Conservation (phyloP, 2,797 vertebrate species). For the Crypturellus tataupa region DNA sequence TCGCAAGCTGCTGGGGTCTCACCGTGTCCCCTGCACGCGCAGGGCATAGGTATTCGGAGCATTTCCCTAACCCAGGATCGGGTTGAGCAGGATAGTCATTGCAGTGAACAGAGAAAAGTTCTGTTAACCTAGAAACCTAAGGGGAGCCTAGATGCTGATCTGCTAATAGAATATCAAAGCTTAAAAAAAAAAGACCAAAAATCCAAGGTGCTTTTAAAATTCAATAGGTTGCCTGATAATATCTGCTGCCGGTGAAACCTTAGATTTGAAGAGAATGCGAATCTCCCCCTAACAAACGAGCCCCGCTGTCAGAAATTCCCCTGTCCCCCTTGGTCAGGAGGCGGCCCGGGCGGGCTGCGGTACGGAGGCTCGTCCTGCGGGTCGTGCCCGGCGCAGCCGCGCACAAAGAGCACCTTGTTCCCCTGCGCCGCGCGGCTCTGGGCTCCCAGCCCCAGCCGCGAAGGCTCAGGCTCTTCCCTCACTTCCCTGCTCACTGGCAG, state of each 20-base stretch:
- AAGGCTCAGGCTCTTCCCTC: no score
- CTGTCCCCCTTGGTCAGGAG: neutral
- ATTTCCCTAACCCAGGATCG: neutral
- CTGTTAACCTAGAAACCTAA: conserved; percentile 23
- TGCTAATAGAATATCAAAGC: conserved; percentile 51
- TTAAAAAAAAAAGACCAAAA: neutral
- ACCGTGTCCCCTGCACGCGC: fast-evolving
- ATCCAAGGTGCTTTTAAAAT: conserved; percentile 52
- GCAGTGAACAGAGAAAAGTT: neutral
- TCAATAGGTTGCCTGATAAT: conserved; percentile 38
- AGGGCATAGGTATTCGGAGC: fast-evolving
- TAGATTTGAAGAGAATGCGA: conserved; percentile 38
- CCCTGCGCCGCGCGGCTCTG: neutral
- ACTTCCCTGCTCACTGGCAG: neutral
- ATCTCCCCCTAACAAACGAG: conserved; percentile 9
- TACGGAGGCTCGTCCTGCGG: neutral
- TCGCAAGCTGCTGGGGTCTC: neutral
- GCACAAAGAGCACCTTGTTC: conserved; percentile 66
- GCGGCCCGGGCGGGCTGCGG: neutral
- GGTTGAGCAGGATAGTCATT: neutral
- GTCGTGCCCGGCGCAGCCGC: conserved; percentile 16
- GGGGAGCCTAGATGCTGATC: conserved; percentile 20
- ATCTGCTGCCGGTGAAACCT: conserved; percentile 34
- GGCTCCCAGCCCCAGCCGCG: conserved; percentile 18
- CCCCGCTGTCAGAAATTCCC: neutral